These are phyloP conservation scores for Pristionchus japonicus DNA, from an alignment of 2,888 invertebrate species.

Conservation along the genomic window DNA sequence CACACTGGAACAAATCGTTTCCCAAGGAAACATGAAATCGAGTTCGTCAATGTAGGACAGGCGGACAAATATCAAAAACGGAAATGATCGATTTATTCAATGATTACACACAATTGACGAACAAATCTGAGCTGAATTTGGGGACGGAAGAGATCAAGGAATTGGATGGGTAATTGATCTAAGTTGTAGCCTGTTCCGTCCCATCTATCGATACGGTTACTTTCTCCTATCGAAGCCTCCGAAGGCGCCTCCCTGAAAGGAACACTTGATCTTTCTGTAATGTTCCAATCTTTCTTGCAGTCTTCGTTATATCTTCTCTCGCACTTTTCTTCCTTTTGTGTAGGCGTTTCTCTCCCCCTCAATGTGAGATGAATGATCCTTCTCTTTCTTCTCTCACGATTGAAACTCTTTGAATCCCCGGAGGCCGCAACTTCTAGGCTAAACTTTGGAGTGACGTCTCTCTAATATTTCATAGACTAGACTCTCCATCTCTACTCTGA, in stretches of 20 bases:
- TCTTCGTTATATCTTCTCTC: neutral
- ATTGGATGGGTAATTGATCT: neutral
- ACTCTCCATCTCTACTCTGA: neutral
- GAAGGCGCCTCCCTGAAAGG: neutral
- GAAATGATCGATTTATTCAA: constrained; percentile 37
- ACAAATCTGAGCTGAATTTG: constrained; percentile 29
- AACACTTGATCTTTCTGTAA: neutral
- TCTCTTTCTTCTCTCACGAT: neutral
- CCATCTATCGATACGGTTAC: constrained; percentile 27
- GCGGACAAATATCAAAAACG: neutral
- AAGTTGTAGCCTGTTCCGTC: neutral
- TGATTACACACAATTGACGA: constrained; percentile 32
- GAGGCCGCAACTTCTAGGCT: neutral
- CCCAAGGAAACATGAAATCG: neutral
- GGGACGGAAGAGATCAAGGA: constrained; percentile 12
- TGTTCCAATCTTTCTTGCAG: neutral
- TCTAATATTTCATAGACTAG: constrained; percentile 36
- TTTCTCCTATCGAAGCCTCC: constrained; percentile 35
- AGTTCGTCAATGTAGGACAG: neutral
- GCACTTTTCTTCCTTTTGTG: constrained; percentile 14
- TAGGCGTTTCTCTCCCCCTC: constrained; percentile 6
- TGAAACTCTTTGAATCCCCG: constrained; percentile 31
- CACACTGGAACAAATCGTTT: neutral
- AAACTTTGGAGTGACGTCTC: constrained; percentile 30
- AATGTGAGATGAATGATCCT: neutral